phyloP scores from a whole-genome alignment of 2,888 invertebrate species.

The Gortyna flavago region DNA sequence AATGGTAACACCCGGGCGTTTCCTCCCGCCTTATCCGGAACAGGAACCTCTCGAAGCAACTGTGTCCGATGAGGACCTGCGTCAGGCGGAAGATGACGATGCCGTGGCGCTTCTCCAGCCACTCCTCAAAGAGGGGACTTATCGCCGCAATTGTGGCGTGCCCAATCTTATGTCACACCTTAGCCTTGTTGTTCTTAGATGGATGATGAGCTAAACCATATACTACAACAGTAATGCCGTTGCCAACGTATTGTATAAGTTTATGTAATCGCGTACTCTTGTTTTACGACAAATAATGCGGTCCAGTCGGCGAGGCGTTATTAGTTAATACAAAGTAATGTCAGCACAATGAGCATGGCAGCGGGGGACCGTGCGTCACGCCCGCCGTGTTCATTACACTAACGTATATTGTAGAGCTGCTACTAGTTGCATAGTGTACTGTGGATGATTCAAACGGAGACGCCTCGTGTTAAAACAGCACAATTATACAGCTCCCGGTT shows the following conservation, averaged over 20 bases:
- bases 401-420: background rate
- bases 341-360: slow-evolving; percentile 32
- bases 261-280: slow-evolving; percentile 22
- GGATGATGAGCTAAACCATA: background rate
- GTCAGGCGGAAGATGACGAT: too few relatives aligned
- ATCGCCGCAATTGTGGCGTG: too few relatives aligned
- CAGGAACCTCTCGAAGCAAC: too few relatives aligned
- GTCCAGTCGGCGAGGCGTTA: slow-evolving; percentile 23
- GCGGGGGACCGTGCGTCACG: slow-evolving; percentile 57
- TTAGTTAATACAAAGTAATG: slow-evolving; percentile 40
- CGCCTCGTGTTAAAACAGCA: background rate
- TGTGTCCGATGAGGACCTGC: too few relatives aligned
- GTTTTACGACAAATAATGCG: slow-evolving; percentile 55
- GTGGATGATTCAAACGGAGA: background rate
- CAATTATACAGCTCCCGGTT: background rate
- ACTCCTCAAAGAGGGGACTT: too few relatives aligned
- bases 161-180: background rate
- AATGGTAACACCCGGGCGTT: too few relatives aligned
- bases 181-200: background rate
- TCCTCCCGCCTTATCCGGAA: too few relatives aligned
- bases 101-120: too few relatives aligned
- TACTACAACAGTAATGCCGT: background rate
- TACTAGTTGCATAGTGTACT: background rate
- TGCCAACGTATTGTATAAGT: background rate
- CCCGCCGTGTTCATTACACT: background rate